These are phyloP conservation scores for Gastrophryne carolinensis DNA, from an alignment of 2,797 vertebrate genomes.

Conservation along the genomic window DNA sequence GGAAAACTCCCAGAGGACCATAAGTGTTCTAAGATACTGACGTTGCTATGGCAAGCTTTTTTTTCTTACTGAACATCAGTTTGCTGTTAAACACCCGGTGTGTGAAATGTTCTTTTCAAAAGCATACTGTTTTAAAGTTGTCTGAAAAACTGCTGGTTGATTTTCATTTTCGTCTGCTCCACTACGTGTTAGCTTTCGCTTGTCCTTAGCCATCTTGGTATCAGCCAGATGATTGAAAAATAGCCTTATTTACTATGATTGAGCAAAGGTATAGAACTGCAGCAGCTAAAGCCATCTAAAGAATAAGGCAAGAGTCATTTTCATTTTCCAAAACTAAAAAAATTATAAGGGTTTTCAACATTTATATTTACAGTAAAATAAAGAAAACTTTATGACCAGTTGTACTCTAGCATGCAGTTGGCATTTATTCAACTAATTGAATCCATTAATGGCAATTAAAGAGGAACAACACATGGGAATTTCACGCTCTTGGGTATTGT, in stretches of 20 bases:
- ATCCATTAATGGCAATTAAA: no score
- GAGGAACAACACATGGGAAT: no score
- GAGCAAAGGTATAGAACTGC: not conserved
- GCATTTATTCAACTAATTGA: no score
- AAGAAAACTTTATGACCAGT: no score
- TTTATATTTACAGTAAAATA: no score
- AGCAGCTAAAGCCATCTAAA: no score
- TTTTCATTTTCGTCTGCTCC: not conserved
- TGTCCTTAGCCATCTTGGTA: not conserved
- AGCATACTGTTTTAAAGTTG: not conserved
- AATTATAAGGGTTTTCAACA: no score
- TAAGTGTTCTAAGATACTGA: slow-evolving; percentile 20
- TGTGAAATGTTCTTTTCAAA: not conserved
- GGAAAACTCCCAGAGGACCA: slow-evolving; percentile 28
- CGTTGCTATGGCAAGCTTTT: slow-evolving; percentile 38
- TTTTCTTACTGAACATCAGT: slow-evolving; percentile 18
- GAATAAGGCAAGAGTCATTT: no score
- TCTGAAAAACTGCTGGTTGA: not conserved
- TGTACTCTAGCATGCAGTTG: no score
- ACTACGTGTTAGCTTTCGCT: not conserved
- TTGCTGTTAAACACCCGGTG: slow-evolving; percentile 13
- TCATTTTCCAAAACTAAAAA: no score
- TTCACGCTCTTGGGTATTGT: no score
- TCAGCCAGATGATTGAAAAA: not conserved
- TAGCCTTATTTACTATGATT: not conserved